A percentile compares a stretch with the other conserved stretches of the same genome.
Conservation (phyloP, 2,113 vertebrate genomes). For the Sinocyclocheilus rhinocerous region DNA sequence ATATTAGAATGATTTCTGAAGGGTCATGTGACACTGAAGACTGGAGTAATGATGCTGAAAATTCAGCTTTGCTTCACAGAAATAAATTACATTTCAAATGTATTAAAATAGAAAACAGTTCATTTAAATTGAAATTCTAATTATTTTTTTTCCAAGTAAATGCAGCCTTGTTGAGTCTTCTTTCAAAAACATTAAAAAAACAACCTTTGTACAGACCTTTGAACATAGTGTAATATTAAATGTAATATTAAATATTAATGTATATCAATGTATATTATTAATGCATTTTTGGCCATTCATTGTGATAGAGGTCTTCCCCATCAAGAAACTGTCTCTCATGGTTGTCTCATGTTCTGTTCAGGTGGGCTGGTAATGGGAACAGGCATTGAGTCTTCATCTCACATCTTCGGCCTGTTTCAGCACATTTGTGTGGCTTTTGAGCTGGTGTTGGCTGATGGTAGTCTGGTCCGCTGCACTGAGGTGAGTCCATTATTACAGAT, state of each 20-base stretch:
- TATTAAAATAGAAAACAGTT: not conserved
- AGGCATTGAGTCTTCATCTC: slow-evolving; percentile 96
- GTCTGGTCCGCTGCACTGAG: slow-evolving; percentile 91
- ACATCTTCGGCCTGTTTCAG: slow-evolving; percentile 94
- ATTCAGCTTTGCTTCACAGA: not conserved
- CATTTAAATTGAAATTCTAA: too few species aligned
- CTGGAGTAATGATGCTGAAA: not conserved
- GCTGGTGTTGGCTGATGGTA: slow-evolving; percentile 92
- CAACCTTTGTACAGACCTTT: too few species aligned
- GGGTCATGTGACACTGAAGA: not conserved
- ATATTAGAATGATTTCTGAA: too few species aligned
- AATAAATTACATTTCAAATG: not conserved
- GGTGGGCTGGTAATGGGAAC: slow-evolving; percentile 98
- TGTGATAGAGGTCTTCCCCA: not conserved
- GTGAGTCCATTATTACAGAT: slow-evolving; percentile 70
- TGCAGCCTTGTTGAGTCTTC: not conserved
- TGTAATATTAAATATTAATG: not conserved
- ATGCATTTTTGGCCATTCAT: not conserved
- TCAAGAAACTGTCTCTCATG: not conserved
- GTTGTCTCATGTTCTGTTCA: slow-evolving; percentile 58
- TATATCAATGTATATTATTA: not conserved
- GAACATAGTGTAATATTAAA: not conserved
- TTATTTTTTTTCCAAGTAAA: not conserved
- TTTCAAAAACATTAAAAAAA: not conserved
- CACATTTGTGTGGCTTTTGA: slow-evolving; percentile 95